Base-by-base conservation (phyloP, 2,797 vertebrate genomes). In the Lepidocolaptes lacrymiger region DNA sequence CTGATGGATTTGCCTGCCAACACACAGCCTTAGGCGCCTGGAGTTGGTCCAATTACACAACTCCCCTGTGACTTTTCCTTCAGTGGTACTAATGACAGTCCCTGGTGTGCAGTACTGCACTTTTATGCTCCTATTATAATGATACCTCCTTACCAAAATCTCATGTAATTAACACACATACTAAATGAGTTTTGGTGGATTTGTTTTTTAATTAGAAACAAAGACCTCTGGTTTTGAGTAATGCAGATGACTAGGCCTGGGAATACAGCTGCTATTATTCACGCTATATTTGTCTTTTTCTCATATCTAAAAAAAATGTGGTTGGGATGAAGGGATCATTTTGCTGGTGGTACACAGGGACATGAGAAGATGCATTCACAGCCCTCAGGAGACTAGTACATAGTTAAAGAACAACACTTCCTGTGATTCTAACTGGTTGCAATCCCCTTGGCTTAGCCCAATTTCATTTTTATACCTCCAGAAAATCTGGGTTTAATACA, bases 161-260 rank as follows among this genome's bases (percentile, higher is more conserved):
- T 91, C 90, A 2, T 87, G 75, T 93, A 96, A 96, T 96, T 96
- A 96, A 85, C 78, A 80, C 90, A 89, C 88, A 44, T 75, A 76
- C 85, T 90, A 87, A 96, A 93, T 95, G 80, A 92, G 81, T 85
- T 91, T 93, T 93, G 86, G 64, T 94, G 95, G 80, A 71, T 95
- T 95, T 89, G 67, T 85, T 93, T 95, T 91, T 97, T 95, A 95
- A 89, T 96, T 95, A 96, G 92, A 89, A 88, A 59, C 59, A 64
- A 48, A 86, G 76, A 76, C 58, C 89, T 93, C 91, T 91, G 80
- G 24, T 82, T 95, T 86, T 90, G 52, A 2, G 4, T 85, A 82
- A 74, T 87, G 88, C 56, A 74, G 36, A 71, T 92, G 41, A 56
- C 83, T 81, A 36, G 49, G 56, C 62, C 87, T 85, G 77, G 89